These are phyloP conservation scores for Mercenaria mercenaria DNA, from an alignment of 1,140 invertebrate species.

Conservation along the genomic window DNA sequence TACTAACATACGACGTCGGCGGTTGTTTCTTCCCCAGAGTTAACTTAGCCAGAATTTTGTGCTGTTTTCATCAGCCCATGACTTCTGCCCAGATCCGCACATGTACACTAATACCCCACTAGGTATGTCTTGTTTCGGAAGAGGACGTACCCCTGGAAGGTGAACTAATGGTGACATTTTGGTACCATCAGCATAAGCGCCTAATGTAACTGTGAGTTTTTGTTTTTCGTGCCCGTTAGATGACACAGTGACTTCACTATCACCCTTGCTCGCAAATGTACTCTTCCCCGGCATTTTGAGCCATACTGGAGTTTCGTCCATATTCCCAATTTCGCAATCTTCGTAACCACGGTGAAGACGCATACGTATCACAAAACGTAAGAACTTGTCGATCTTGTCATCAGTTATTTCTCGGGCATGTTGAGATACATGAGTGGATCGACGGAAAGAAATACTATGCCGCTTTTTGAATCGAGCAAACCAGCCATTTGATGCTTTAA, in stretches of 20 bases:
- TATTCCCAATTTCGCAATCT: conserved; percentile 13
- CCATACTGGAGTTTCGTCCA: conserved; percentile 56
- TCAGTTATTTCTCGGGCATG: neutral
- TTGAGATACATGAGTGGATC: conserved; percentile 12
- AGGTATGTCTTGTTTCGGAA: conserved; percentile 49
- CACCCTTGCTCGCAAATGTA: neutral
- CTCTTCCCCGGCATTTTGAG: conserved; percentile 43
- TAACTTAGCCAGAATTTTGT: conserved; percentile 41
- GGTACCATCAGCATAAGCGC: conserved; percentile 32
- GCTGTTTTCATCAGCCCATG: conserved; percentile 44
- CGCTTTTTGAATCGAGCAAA: neutral
- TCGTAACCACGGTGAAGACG: neutral
- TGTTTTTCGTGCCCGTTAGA: conserved; percentile 53
- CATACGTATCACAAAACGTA: neutral
- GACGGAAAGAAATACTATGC: neutral
- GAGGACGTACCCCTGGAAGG: neutral
- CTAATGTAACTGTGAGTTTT: conserved; percentile 42
- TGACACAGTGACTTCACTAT: neutral
- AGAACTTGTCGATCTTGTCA: conserved; percentile 7
- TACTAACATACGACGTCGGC: neutral
- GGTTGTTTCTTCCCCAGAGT: conserved; percentile 5
- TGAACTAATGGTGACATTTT: conserved; percentile 43
- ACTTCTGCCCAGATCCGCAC: conserved; percentile 42
- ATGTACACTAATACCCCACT: conserved; percentile 13
- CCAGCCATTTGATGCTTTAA: conserved; percentile 14